Conservation (phyloP, 2,888 invertebrate genomes). For the Hydriomena furcata region DNA sequence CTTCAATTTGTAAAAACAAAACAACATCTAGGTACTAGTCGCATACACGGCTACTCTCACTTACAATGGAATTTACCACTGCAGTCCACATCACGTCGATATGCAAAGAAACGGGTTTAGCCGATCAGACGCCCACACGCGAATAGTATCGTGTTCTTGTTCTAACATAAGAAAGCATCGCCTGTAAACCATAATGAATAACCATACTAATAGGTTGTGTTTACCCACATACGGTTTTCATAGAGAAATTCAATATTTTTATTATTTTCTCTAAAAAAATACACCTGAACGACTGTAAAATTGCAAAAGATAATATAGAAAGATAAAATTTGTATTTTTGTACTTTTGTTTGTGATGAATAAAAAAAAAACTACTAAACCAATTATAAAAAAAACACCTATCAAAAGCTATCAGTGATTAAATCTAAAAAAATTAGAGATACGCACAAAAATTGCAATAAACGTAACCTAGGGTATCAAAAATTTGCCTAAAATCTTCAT, state of each 20-base stretch:
- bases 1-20: constrained; percentile 13
- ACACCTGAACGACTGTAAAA: no score
- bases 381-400: no score
- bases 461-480: neutral
- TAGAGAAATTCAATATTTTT: neutral
- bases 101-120: constrained; percentile 48
- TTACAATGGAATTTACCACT: constrained; percentile 52
- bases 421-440: no score
- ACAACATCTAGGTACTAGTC: constrained; percentile 16
- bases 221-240: neutral
- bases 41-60: constrained; percentile 51
- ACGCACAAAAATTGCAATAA: neutral
- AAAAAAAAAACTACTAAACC: no score
- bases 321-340: no score
- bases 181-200: constrained; percentile 30
- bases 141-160: constrained; percentile 11
- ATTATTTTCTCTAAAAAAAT: no score
- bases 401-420: no score
- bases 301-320: no score
- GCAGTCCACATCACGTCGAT: constrained; percentile 46
- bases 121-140: constrained; percentile 47
- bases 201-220: no score
- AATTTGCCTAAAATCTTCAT: no score
- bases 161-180: constrained; percentile 29
- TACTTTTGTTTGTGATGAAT: no score